Conservation (phyloP, 2,888 invertebrate genomes). For the Caenorhabditis sulstoni region DNA sequence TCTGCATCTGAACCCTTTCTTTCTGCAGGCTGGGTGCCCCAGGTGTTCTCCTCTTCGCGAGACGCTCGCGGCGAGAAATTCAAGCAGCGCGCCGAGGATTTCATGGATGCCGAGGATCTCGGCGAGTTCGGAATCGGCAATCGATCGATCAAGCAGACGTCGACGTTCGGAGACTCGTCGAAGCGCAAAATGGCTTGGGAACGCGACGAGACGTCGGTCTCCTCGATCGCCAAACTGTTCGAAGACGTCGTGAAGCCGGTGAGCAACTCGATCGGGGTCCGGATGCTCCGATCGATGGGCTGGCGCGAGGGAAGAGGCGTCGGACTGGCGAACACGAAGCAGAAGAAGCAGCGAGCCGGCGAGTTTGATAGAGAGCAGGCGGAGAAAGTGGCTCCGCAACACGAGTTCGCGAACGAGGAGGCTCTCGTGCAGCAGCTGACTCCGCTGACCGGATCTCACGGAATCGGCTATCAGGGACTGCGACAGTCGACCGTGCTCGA, state of each 20-base stretch:
- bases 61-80: slow-evolving; percentile 84
- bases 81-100: slow-evolving; percentile 90
- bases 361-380: slow-evolving; percentile 83
- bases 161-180: slow-evolving; percentile 84
- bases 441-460: slow-evolving; percentile 60
- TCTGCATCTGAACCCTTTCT: not conserved
- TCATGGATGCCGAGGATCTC: slow-evolving; percentile 96
- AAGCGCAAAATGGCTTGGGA: slow-evolving; percentile 76
- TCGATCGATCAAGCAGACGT: slow-evolving; percentile 88
- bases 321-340: slow-evolving; percentile 82
- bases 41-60: slow-evolving; percentile 92
- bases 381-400: slow-evolving; percentile 74
- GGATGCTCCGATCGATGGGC: slow-evolving; percentile 91
- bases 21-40: slow-evolving; percentile 89
- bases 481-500: slow-evolving; percentile 68
- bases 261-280: slow-evolving; percentile 90
- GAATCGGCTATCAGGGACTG: slow-evolving; percentile 75
- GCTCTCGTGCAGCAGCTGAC: slow-evolving; percentile 79
- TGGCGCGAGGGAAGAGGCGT: slow-evolving; percentile 93
- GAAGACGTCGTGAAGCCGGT: slow-evolving; percentile 73
- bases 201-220: slow-evolving; percentile 57
- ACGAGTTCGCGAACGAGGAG: slow-evolving; percentile 89
- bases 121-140: slow-evolving; percentile 96
- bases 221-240: slow-evolving; percentile 64
- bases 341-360: slow-evolving; percentile 75